Evolutionary conservation across 2,113 vertebrate species (phyloP), one percentile per base, ranked within the genome.

Genomic region (Cololabis saira): DNA sequence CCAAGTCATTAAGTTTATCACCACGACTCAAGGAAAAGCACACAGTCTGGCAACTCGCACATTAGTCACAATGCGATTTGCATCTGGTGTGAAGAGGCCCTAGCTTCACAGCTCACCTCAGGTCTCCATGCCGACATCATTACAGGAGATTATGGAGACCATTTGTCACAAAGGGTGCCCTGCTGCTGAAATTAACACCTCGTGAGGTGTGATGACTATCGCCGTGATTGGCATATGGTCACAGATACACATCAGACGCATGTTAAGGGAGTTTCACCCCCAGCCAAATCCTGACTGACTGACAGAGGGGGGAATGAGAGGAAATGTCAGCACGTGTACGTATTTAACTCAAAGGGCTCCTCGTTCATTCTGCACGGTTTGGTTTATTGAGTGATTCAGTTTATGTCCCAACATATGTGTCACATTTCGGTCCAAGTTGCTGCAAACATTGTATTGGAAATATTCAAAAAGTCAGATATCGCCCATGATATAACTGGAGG

Each of bases 91-190:
- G 82, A 87, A 76, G 69, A 84, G 71, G 44, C 37, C 69, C 24
- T 69, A 41, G 45, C 67, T 71, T 77, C 63, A 64, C 74, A 65
- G 79, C 76, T 76, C 24, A 17, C 76, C 65, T 70, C 64, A 43
- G 56, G 40, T 65, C 71, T 56, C 70, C 6, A 9, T 71, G 78
- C 66, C 59, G 77, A 80, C 76, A 61, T 72, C 60, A 69, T 76
- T 70, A 74, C 54, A 62, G 72, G 68, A 78, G 76, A 83, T 82
- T 44, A 81, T 49, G 69, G 77, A 44, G 56, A 71, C 85, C 87
- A 91, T 92, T 92, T 93, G 91, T 80, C 87, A 71, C 77, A 70
- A 83, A 71, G 74, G 68, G 64, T 66, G 61, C 41, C 55, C 53
- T 61, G 62, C 70, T 83, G 87, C 80, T 89, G 76, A 84, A 85